A percentile compares a stretch with the other conserved stretches of the same genome.
phyloP scores from a whole-genome alignment of 2,888 invertebrate genomes.

The Mythimna pallens region DNA sequence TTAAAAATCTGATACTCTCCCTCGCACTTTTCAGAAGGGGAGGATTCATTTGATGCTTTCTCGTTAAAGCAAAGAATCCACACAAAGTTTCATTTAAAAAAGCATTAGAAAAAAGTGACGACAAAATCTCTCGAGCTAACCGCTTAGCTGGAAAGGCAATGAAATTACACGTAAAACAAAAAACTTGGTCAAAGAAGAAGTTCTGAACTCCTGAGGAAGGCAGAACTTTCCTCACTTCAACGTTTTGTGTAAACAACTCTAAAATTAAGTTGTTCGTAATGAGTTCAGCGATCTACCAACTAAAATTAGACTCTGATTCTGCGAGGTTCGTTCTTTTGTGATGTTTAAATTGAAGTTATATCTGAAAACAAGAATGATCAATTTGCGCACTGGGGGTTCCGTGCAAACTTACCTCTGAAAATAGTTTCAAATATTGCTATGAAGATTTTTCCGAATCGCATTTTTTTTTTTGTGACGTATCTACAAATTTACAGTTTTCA shows the following conservation, averaged over 20 bases:
- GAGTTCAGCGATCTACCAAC: constrained; percentile 45
- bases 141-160: constrained; percentile 46
- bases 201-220: constrained; percentile 47
- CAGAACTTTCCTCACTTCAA: constrained; percentile 42
- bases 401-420: too few relatives aligned
- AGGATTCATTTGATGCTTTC: too few relatives aligned
- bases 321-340: constrained; percentile 7
- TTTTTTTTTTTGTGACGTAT: too few relatives aligned
- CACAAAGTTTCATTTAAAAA: constrained; percentile 7
- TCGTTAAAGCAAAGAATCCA: background rate
- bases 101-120: constrained; percentile 3
- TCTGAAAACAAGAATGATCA: background rate
- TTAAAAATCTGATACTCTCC: too few relatives aligned
- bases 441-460: too few relatives aligned
- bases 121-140: constrained; percentile 22
- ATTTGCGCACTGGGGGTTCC: background rate
- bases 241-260: constrained; percentile 57
- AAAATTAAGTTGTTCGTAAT: constrained; percentile 59
- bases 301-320: constrained; percentile 31
- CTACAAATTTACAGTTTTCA: too few relatives aligned
- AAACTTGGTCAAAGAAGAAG: constrained; percentile 45
- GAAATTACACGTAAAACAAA: constrained; percentile 54
- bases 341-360: constrained; percentile 4
- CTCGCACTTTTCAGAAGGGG: too few relatives aligned
- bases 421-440: too few relatives aligned